Base-by-base conservation (phyloP, 1,140 invertebrate genomes). In the Laodelphax striatellus region DNA sequence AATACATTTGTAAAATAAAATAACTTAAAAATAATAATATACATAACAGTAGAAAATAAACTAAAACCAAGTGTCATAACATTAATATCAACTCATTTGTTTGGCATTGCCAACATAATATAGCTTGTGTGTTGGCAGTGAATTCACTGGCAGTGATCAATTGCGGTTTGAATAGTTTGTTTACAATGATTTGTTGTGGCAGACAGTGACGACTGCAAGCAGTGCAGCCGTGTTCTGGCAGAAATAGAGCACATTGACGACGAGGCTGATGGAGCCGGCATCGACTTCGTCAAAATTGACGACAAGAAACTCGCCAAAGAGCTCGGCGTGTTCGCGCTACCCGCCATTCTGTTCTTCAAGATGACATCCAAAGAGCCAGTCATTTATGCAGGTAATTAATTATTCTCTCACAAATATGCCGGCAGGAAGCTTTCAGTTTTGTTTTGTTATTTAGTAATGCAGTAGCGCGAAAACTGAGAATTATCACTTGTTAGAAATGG, bases 171-270 rank as follows among this genome's bases (percentile, higher is more conserved):
- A 38, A 38, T 38, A 38, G 34, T 8, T 38, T 38, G 34, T 38
- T 38, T 9, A 38, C 9, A 38, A 38, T 38, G 11, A 13, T 38
- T 38, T 38, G 34, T 57, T 70, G 63, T 50, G 46, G 21, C 74
- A 94, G 90, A 93, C 76, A 92, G 88, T 77, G 88, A 88, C 77
- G 90, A 93, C 73, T 95, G 92, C 76, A 94, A 95, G 75, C 91
- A 94, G 71, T 96, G 93, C 72, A 85, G 86, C 57, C 82, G 87
- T 72, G 92, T 95, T 6, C 75, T 96, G 62, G 76, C 82, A 8
- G 90, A 94, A 71, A 87, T 96, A 56, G 92, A 96, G 70, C 89
- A 94, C 68, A 94, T 96, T 63, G 92, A 96, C 68, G 92, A 95
- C 68, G 90, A 94, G 65, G 90, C 90, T 0, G 92, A 94, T 71